These are phyloP conservation scores for Hipposideros armiger DNA, from an alignment of 2,113 vertebrate species.

Conservation along the genomic window DNA sequence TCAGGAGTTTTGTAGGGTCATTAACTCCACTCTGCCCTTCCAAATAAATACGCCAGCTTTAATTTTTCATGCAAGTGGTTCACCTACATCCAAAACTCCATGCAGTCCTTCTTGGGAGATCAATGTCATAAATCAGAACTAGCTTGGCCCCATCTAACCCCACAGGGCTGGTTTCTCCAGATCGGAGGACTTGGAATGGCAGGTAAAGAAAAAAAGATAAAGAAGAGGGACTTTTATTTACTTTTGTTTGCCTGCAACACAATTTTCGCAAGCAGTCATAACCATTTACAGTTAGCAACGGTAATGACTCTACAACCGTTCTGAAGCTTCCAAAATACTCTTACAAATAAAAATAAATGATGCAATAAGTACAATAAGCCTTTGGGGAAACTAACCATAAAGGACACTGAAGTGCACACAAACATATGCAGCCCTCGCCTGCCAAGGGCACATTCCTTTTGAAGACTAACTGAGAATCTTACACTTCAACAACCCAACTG, in stretches of 20 bases:
- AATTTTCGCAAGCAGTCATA: conserved; percentile 59
- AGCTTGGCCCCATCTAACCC: not conserved
- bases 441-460: conserved; percentile 31
- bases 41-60: conserved; percentile 65
- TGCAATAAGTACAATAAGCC: conserved; percentile 44
- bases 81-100: not conserved
- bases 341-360: conserved; percentile 79
- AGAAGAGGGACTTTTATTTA: conserved; percentile 57
- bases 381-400: conserved; percentile 55
- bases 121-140: not conserved
- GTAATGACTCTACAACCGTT: conserved; percentile 36
- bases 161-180: not conserved
- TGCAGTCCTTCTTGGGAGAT: not conserved
- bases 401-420: not conserved
- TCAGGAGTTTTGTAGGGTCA: conserved; percentile 59
- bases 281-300: conserved; percentile 35
- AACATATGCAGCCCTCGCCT: not conserved
- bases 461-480: conserved; percentile 52
- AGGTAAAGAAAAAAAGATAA: conserved; percentile 2
- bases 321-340: conserved; percentile 59
- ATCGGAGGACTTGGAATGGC: not conserved
- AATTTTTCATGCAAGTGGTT: conserved; percentile 8
- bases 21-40: conserved; percentile 65
- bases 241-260: conserved; percentile 49
- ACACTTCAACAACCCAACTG: conserved; percentile 16